Conservation (phyloP, 2,888 invertebrate genomes). For the Leptarthrus brevirostris region DNA sequence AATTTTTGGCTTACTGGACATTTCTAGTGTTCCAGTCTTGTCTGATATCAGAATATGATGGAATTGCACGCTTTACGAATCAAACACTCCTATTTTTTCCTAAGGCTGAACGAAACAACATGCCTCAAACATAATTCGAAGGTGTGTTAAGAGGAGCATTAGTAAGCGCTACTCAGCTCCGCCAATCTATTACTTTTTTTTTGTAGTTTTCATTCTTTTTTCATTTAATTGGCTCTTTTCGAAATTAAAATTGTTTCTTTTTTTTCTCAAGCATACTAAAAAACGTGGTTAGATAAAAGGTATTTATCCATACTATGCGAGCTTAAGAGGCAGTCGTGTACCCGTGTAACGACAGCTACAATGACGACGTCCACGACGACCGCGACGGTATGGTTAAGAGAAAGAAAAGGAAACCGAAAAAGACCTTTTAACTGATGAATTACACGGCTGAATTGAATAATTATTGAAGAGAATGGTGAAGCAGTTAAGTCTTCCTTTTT, state of each 20-base stretch:
- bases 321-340: too few species aligned
- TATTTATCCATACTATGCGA: conserved; percentile 6
- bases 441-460: conserved; percentile 49
- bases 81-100: too few species aligned
- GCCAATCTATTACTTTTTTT: conserved; percentile 14
- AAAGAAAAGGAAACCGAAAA: conserved; percentile 37
- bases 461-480: conserved; percentile 35
- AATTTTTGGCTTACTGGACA: background rate
- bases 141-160: conserved; percentile 1
- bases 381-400: background rate
- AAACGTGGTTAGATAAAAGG: conserved; percentile 33
- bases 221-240: conserved; percentile 36
- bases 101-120: too few species aligned
- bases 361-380: background rate
- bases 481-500: background rate
- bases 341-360: conserved; percentile 1
- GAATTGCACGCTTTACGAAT: too few species aligned
- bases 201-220: conserved; percentile 24
- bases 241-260: conserved; percentile 37
- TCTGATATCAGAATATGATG: too few species aligned
- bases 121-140: background rate
- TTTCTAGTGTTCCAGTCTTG: too few species aligned
- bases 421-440: conserved; percentile 48
- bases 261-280: conserved; percentile 10
- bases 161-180: background rate